Evolutionary conservation across 2,797 vertebrate genomes (phyloP), one percentile per base, ranked within the genome.

Genomic region (Adrianichthys oophorus): DNA sequence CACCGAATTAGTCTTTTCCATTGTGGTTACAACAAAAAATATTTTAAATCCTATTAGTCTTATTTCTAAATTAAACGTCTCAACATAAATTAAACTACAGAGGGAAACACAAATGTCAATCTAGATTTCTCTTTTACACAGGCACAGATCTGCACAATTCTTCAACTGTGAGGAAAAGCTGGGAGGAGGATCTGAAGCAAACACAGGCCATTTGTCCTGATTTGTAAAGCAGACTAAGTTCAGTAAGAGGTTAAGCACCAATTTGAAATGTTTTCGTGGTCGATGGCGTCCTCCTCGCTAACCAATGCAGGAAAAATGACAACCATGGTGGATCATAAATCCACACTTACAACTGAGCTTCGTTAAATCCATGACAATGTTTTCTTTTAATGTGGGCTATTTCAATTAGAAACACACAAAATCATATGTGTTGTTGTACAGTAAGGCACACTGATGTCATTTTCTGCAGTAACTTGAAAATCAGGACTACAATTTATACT

Each of bases 161-260:
- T 41, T 69, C 1, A 56, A 23, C 15, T 45, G 18, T n/a, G 3
- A 24, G 17, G n/a, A 23, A 60, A 62, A 45, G 26, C 48, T 16
- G 56, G 8, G 47, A 49, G 63, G 29, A 55, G 24, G 43, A 56
- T 32, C 24, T 50, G 47, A 76, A 24, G 60, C 26, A 72, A 19
- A 73, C 46, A 73, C 47, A 58, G 41, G 64, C 42, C 4, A 59
- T 76, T 41, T 44, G 43, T 77, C 53, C 64, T 68, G 37, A 77
- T 80, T 76, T 77, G 49, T 57, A 56, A 63, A 41, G 48, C 66
- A 70, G 58, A 49, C 2, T 6, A 66, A 71, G 86, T 86, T 89
- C 85, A 87, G 66, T 15, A 51, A 65, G 59, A 79, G 88, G 86
- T 80, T 80, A 89, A 90, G 66, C 52, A 67, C 45, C 83, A 85